Percentiles rank a stretch among this genome's conserved stretches.
Evolutionary conservation across 1,140 invertebrate species (phyloP).

Genomic region (Leptestheria dahalacensis): DNA sequence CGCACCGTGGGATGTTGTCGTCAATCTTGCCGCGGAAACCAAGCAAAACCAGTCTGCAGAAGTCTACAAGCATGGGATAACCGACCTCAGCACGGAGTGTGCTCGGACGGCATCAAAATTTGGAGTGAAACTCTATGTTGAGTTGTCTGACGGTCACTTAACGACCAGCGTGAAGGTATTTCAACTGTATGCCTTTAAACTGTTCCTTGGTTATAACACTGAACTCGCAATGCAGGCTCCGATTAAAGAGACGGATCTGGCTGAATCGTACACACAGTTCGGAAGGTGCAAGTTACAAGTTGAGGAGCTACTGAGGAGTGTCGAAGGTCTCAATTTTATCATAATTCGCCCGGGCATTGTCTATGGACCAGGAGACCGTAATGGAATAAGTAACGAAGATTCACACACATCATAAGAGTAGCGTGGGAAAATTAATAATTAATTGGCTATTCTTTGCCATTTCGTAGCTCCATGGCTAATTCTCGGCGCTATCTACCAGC

Average conservation of each 20-base stretch:
- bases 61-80: constrained; percentile 76
- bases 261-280: constrained; percentile 67
- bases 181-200: too few species aligned
- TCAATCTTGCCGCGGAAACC: constrained; percentile 82
- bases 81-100: constrained; percentile 66
- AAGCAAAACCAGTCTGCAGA: constrained; percentile 71
- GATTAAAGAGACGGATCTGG: constrained; percentile 54
- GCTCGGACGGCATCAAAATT: constrained; percentile 54
- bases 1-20: constrained; percentile 52
- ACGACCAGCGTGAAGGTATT: constrained; percentile 39
- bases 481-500: constrained; percentile 72
- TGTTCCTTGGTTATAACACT: too few species aligned
- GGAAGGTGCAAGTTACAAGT: constrained; percentile 69
- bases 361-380: constrained; percentile 68
- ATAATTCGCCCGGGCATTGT: constrained; percentile 69
- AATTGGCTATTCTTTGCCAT: constrained; percentile 19
- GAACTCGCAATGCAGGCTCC: constrained; percentile 44
- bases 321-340: constrained; percentile 55
- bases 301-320: constrained; percentile 54
- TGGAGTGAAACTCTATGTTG: constrained; percentile 48
- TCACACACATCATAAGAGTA: not conserved
- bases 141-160: constrained; percentile 42
- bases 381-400: constrained; percentile 61
- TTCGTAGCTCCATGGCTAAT: constrained; percentile 59
- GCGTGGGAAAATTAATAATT: not conserved